Evolutionary conservation across 2,113 vertebrate species (phyloP).

Genomic region (Pelmatolapia mariae): DNA sequence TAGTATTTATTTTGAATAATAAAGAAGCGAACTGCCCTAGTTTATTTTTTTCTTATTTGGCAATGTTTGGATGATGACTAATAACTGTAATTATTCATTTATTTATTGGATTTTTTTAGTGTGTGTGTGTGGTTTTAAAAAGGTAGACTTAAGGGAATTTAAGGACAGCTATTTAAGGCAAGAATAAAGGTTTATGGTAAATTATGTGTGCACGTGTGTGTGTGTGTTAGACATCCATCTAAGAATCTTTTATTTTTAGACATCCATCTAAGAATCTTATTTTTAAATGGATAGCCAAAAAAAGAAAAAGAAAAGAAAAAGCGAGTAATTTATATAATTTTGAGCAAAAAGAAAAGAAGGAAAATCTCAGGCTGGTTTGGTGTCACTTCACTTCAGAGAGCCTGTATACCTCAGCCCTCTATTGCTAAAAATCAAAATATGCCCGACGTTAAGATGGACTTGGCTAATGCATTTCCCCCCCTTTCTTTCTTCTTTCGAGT

Average conservation of each 20-base stretch:
- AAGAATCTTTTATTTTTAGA: background rate
- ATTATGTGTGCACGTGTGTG: rapidly evolving
- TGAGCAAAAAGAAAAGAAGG: background rate
- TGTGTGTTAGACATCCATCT: background rate
- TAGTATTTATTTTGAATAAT: background rate
- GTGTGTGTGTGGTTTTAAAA: background rate
- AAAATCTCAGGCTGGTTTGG: background rate
- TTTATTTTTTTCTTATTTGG: background rate
- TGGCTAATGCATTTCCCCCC: background rate
- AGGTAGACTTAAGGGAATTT: background rate
- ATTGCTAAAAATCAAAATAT: background rate
- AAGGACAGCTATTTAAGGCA: background rate
- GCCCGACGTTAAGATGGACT: background rate
- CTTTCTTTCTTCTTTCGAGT: background rate
- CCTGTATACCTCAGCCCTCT: background rate
- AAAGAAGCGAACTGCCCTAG: background rate
- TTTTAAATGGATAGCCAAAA: background rate
- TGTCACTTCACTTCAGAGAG: background rate
- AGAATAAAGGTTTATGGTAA: background rate
- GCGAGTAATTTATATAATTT: background rate
- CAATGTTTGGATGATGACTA: background rate
- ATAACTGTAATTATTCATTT: background rate
- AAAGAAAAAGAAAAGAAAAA: background rate
- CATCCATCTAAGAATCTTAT: background rate
- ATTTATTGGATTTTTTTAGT: background rate